Conservation (phyloP, 1,140 invertebrate genomes). For the Pseudomyrmex concolor region DNA sequence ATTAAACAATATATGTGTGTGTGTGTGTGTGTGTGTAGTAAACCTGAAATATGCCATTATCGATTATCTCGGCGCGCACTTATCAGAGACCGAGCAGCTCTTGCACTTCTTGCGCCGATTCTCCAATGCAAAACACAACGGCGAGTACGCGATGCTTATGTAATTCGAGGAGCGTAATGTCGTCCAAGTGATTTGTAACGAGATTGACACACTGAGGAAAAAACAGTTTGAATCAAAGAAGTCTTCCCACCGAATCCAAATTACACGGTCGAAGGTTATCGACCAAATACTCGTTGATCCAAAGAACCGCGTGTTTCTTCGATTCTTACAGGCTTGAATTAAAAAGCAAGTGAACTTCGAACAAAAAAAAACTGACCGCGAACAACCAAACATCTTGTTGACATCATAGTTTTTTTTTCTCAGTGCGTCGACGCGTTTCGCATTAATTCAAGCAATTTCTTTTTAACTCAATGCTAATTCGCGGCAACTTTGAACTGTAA, state of each 20-base stretch:
- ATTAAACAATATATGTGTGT: no score
- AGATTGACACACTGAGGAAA: conserved; percentile 15
- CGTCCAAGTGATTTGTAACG: conserved; percentile 20
- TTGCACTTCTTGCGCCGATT: conserved; percentile 4
- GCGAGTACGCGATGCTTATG: conserved; percentile 52
- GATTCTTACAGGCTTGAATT: no score
- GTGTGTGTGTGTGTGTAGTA: conserved; percentile 24
- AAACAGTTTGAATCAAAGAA: no score
- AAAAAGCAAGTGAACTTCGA: no score
- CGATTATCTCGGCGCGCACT: conserved; percentile 56
- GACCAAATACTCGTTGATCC: no score
- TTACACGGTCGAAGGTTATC: no score
- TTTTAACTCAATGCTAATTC: conserved; percentile 20
- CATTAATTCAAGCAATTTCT: not conserved
- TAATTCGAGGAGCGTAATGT: conserved; percentile 47
- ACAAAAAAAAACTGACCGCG: no score
- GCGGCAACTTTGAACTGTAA: not conserved
- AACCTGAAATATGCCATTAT: conserved; percentile 51
- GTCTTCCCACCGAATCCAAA: no score
- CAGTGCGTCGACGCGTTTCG: not conserved
- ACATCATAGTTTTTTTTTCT: no score
- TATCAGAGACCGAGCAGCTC: conserved; percentile 58
- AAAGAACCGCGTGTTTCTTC: no score
- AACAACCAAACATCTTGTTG: no score
- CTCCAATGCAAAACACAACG: conserved; percentile 26